Evolutionary conservation across 2,113 vertebrate genomes (phyloP).

Genomic region (Orthochromis indermauri): DNA sequence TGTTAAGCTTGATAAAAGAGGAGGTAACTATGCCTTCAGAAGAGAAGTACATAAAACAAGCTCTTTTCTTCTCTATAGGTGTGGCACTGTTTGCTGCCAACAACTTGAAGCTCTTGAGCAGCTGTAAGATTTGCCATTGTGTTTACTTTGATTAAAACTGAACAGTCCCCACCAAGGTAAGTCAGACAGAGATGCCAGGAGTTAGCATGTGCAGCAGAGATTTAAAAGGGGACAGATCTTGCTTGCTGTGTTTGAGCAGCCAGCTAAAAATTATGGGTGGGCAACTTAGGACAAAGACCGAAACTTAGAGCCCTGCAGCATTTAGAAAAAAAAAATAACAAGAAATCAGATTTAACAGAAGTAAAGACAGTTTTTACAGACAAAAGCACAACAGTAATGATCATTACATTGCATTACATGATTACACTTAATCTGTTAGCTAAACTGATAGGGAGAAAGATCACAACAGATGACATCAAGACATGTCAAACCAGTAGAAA

Average conservation of each 20-base stretch:
- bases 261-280: neutral
- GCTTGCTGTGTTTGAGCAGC: neutral
- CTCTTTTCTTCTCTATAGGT: neutral
- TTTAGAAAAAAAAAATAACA: neutral
- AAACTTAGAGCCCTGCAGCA: neutral
- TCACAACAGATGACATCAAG: neutral
- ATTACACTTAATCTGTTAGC: neutral
- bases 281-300: neutral
- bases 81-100: neutral
- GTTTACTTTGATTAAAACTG: neutral
- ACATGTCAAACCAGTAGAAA: neutral
- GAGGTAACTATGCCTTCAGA: neutral
- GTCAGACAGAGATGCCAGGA: neutral
- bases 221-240: neutral
- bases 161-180: neutral
- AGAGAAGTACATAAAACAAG: neutral
- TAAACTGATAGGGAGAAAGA: neutral
- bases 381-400: neutral
- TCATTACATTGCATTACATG: neutral
- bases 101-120: neutral
- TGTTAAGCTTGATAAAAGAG: conserved; percentile 6
- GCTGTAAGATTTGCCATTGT: neutral
- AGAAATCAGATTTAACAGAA: neutral
- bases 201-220: neutral
- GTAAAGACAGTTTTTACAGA: neutral